These are phyloP conservation scores for Microcebus murinus DNA, from an alignment of 2,113 vertebrate genomes.

Conservation along the genomic window DNA sequence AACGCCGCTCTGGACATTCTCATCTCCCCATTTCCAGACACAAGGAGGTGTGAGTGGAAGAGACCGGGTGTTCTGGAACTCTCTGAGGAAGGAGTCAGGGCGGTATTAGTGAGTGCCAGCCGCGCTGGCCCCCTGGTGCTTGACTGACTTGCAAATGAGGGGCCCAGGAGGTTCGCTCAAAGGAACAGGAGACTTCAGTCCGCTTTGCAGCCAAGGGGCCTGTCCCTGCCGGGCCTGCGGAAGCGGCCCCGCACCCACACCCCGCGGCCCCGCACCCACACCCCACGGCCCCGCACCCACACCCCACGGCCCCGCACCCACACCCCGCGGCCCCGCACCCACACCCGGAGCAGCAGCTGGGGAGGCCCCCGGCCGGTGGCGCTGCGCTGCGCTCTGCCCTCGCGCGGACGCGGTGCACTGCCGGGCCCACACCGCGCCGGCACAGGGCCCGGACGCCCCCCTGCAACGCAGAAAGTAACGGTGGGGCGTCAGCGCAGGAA, in stretches of 20 bases:
- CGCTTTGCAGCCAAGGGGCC: not conserved
- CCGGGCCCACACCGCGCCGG: accelerated
- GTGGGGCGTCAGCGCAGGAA: accelerated
- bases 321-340: too few species aligned
- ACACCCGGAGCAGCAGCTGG: accelerated
- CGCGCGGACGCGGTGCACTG: accelerated
- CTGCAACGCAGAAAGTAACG: accelerated
- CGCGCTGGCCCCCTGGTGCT: accelerated
- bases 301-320: too few species aligned
- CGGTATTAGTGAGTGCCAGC: accelerated
- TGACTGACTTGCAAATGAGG: accelerated
- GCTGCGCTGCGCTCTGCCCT: accelerated
- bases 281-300: too few species aligned
- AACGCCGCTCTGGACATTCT: accelerated
- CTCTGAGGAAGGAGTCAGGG: not conserved
- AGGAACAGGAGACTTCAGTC: not conserved
- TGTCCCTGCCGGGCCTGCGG: accelerated
- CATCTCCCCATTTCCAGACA: not conserved
- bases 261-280: too few species aligned
- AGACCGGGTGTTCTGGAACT: accelerated
- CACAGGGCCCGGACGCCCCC: accelerated
- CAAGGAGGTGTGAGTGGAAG: accelerated
- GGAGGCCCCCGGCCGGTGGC: accelerated
- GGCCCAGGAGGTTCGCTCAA: not conserved
- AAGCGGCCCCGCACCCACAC: not conserved